Conservation (phyloP, 2,888 invertebrate genomes). For the Watsonalla binaria region DNA sequence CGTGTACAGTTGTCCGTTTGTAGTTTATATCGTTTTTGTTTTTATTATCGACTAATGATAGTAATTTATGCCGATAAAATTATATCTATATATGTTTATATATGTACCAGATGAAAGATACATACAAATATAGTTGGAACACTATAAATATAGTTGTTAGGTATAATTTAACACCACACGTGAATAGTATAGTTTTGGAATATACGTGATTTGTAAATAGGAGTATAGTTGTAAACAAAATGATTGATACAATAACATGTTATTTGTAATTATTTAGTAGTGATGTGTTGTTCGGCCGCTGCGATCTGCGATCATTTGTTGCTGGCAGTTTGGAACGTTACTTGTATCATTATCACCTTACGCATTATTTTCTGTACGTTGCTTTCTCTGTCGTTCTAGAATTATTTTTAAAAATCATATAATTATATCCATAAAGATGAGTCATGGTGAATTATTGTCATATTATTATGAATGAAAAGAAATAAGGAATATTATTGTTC, state of each 20-base stretch:
- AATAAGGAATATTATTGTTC: slow-evolving; percentile 80
- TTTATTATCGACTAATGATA: slow-evolving; percentile 70
- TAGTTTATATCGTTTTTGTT: slow-evolving; percentile 62
- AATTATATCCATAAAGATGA: slow-evolving; percentile 77
- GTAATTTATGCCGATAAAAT: slow-evolving; percentile 75
- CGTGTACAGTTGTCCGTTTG: slow-evolving; percentile 73
- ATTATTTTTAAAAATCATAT: slow-evolving; percentile 77
- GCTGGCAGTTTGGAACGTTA: slow-evolving; percentile 57
- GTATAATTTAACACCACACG: slow-evolving; percentile 70
- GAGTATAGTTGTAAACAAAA: slow-evolving; percentile 62
- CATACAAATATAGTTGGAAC: slow-evolving; percentile 74
- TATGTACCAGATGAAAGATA: slow-evolving; percentile 61
- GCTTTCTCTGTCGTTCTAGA: slow-evolving; percentile 77
- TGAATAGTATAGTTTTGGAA: slow-evolving; percentile 76
- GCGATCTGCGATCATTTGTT: slow-evolving; percentile 41
- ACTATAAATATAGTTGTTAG: slow-evolving; percentile 75
- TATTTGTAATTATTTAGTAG: slow-evolving; percentile 68
- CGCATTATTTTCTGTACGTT: slow-evolving; percentile 76
- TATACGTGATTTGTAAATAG: slow-evolving; percentile 75
- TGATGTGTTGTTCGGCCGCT: slow-evolving; percentile 39
- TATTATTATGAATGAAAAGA: slow-evolving; percentile 78
- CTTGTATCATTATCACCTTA: slow-evolving; percentile 47
- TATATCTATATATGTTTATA: slow-evolving; percentile 65
- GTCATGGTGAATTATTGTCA: slow-evolving; percentile 62
- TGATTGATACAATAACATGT: slow-evolving; percentile 74